Evolutionary conservation across 2,113 vertebrate species (phyloP).

Genomic region (Leucosticte australis): DNA sequence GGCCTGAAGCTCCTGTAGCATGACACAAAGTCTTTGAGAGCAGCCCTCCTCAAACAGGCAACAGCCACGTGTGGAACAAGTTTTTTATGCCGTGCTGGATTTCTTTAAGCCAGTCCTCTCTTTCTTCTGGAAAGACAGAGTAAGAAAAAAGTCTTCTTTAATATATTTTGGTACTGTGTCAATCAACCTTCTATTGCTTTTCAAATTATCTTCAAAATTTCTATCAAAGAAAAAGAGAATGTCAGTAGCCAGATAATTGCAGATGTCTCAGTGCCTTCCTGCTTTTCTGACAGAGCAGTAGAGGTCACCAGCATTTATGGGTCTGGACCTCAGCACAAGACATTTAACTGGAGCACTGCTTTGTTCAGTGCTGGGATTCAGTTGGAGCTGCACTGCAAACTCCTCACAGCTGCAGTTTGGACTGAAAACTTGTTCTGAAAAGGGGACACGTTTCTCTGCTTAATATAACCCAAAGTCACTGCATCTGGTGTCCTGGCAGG

Average conservation of each 20-base stretch:
- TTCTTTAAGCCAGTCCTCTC: background rate
- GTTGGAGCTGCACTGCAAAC: background rate
- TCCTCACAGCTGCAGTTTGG: background rate
- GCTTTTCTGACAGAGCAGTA: background rate
- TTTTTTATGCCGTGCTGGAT: background rate
- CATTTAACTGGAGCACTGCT: background rate
- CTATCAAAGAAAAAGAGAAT: background rate
- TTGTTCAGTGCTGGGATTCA: background rate
- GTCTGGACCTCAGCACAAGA: background rate
- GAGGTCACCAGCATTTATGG: background rate
- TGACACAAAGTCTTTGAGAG: background rate
- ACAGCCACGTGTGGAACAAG: background rate
- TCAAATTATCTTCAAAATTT: background rate
- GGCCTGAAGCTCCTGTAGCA: background rate
- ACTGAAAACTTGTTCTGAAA: conserved; percentile 16
- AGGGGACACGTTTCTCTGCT: conserved; percentile 11
- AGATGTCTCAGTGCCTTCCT: background rate
- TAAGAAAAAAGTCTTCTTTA: background rate
- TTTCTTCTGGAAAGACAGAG: background rate
- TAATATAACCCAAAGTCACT: conserved; percentile 49
- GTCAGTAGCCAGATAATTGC: background rate
- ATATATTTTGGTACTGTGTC: background rate
- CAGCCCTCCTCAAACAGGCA: background rate
- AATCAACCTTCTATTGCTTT: background rate
- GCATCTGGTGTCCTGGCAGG: conserved; percentile 7